Evolutionary conservation across 1,140 invertebrate genomes (phyloP), one percentile per base, ranked within the genome.

Genomic region (Bombus waltoni): DNA sequence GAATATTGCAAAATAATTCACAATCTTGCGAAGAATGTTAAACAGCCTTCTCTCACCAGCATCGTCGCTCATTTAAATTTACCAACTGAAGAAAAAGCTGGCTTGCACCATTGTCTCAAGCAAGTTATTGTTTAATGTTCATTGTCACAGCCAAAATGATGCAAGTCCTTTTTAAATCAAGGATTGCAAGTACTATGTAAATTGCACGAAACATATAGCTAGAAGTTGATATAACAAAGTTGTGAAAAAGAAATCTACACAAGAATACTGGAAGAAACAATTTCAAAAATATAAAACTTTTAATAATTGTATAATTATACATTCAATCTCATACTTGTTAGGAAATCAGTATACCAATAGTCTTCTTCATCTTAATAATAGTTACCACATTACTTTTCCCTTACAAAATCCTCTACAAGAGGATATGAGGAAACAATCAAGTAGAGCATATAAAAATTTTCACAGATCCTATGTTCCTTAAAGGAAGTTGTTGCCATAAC

Each of bases 111-210:
- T 83, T 83, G 81, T 83, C 53, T 53, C 73, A 68, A 11, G 59
- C 15, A 6, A 40, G 73, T 83, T 70, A 78, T 84, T 78, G 82
- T 84, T 79, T 70, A 84, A 71, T 65, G 47, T 84, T 78, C 82
- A 84, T 71, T 78, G 65, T 70, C 82, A 78, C 65, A 84, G 75
- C 75, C 47, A 59, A 78, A 78, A 76, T 84, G 75, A 84, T 59
- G 82, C n/a, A 84, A 84, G 44, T 70, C 11, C 44, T 83, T 70
- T 73, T 77, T 59, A 84, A 32, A 78, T 32, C 62, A 59, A 59
- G 47, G 75, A 78, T 77, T 59, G 47, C 62, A 77, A 76, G 78
- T 53, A 59, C 65, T 25, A 84, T 84, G 62, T 28, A 66, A 84
- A 57, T 70, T 68, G 18, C 75, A 18, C n/a, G 15, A 57, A 53